phyloP scores from a whole-genome alignment of 2,797 vertebrate species.

The Sternotherus odoratus region DNA sequence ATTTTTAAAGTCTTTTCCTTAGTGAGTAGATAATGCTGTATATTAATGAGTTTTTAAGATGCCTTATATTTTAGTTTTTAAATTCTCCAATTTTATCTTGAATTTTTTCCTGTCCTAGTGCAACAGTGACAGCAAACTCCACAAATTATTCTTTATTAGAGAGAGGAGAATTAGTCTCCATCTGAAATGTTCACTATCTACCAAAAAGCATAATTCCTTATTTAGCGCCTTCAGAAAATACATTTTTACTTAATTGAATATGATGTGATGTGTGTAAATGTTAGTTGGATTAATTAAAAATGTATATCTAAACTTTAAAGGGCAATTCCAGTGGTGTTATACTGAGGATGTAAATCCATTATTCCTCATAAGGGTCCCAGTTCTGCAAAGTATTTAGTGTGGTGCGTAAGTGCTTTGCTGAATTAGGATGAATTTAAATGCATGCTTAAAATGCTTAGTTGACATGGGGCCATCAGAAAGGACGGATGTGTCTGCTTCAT shows the following conservation, averaged over 20 bases:
- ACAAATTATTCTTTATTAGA: background rate
- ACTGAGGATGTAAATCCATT: background rate
- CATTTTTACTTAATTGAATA: background rate
- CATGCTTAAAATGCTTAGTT: background rate
- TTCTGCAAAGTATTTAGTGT: background rate
- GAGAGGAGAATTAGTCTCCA: background rate
- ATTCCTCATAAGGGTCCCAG: background rate
- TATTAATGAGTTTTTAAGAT: background rate
- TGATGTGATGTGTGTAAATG: background rate
- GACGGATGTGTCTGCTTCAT: background rate
- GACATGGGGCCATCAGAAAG: background rate
- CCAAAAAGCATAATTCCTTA: background rate
- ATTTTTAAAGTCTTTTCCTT: background rate
- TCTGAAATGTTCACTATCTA: background rate
- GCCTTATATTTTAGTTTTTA: background rate
- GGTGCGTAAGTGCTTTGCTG: background rate
- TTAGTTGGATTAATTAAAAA: background rate
- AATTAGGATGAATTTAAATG: background rate
- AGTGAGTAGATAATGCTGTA: background rate
- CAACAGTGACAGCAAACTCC: background rate
- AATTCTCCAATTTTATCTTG: background rate
- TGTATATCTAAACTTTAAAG: background rate
- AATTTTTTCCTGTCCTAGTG: background rate
- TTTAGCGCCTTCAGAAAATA: background rate
- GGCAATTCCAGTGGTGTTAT: background rate